phyloP scores from a whole-genome alignment of 2,797 vertebrate species.

The Apogon talboti region DNA sequence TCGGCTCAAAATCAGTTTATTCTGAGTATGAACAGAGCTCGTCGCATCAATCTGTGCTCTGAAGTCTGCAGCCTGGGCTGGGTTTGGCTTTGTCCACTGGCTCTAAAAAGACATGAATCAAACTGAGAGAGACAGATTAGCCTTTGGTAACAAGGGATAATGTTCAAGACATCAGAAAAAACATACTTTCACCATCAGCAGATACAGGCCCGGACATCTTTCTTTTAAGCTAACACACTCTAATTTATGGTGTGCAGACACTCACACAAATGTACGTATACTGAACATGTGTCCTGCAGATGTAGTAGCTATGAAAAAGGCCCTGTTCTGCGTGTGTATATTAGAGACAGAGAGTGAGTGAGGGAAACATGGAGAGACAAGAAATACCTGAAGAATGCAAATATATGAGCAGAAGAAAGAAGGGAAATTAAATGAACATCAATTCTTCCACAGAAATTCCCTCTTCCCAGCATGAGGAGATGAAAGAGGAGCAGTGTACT shows the following conservation, averaged over 20 bases:
- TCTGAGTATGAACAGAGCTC: slow-evolving; percentile 60
- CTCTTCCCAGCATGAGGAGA: slow-evolving; percentile 72
- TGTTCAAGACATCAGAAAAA: slow-evolving; percentile 64
- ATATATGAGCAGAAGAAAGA: slow-evolving; percentile 80
- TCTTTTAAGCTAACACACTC: slow-evolving; percentile 60
- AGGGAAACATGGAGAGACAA: slow-evolving; percentile 63
- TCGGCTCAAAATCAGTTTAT: slow-evolving; percentile 51
- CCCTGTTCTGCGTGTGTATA: slow-evolving; percentile 59
- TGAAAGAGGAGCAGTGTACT: slow-evolving; percentile 81
- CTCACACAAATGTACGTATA: slow-evolving; percentile 55
- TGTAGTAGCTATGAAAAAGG: slow-evolving; percentile 71
- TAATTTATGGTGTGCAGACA: slow-evolving; percentile 58
- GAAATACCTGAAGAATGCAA: slow-evolving; percentile 82
- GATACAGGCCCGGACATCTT: slow-evolving; percentile 63
- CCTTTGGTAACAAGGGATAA: slow-evolving; percentile 69
- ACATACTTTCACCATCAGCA: slow-evolving; percentile 65
- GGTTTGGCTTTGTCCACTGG: slow-evolving; percentile 49
- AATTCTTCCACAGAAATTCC: slow-evolving; percentile 77
- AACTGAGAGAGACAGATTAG: slow-evolving; percentile 60
- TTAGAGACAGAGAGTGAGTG: slow-evolving; percentile 39
- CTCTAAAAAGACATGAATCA: slow-evolving; percentile 65
- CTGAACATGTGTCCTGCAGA: slow-evolving; percentile 79
- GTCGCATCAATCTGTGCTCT: slow-evolving; percentile 48
- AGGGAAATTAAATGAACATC: slow-evolving; percentile 84
- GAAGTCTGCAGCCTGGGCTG: slow-evolving; percentile 34